Percentiles rank a stretch among this genome's conserved stretches.
Conservation (phyloP, 1,140 invertebrate species). For the Dinothrombium tinctorium region DNA sequence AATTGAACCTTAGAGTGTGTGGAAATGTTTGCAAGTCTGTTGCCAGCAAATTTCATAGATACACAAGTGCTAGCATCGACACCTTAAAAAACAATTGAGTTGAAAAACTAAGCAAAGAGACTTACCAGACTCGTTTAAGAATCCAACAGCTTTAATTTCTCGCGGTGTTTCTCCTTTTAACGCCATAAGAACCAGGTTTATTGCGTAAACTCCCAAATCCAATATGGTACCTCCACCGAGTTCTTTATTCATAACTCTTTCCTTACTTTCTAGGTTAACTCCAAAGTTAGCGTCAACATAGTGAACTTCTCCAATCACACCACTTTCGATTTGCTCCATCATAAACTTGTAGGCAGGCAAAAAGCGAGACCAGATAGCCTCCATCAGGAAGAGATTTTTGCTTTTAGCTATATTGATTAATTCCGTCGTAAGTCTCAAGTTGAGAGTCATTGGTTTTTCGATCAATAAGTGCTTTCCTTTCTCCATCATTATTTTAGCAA, state of each 20-base stretch:
- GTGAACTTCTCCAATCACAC: conserved; percentile 40
- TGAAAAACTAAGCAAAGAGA: not conserved
- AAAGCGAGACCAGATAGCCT: conserved; percentile 54
- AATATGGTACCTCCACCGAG: conserved; percentile 53
- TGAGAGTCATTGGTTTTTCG: conserved; percentile 47
- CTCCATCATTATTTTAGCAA: conserved; percentile 39
- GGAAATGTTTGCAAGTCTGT: conserved; percentile 34
- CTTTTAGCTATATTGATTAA: conserved; percentile 30
- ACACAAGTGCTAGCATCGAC: conserved; percentile 38
- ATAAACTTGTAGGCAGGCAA: conserved; percentile 45
- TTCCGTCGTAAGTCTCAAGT: conserved; percentile 27
- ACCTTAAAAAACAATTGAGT: conserved; percentile 22
- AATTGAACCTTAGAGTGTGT: conserved; percentile 27
- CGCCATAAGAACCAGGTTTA: conserved; percentile 47
- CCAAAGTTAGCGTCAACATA: conserved; percentile 43
- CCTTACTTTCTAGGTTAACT: conserved; percentile 26
- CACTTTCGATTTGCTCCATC: conserved; percentile 31
- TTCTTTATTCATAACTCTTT: conserved; percentile 34
- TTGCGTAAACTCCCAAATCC: conserved; percentile 54
- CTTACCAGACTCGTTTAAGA: conserved; percentile 34
- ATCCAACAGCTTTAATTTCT: conserved; percentile 34
- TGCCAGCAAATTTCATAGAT: conserved; percentile 34
- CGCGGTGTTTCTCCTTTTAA: conserved; percentile 35
- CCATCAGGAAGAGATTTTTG: conserved; percentile 21
- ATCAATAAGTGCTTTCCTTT: conserved; percentile 54